Conservation (phyloP, 1,140 invertebrate genomes). For the Drosophila burlai region DNA sequence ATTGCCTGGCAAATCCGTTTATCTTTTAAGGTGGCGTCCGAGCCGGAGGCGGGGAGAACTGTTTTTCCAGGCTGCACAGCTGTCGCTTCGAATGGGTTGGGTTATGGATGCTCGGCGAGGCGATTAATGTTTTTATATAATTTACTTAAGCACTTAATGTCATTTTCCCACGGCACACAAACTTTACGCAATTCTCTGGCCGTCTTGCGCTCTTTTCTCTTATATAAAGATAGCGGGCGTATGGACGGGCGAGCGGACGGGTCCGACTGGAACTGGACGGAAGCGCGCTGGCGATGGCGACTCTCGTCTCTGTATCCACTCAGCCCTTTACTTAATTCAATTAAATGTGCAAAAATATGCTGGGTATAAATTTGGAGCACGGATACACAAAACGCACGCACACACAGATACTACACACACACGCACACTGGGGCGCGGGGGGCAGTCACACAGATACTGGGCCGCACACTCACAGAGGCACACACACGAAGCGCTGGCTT, state of each 20-base stretch:
- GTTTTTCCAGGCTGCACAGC: constrained; percentile 27
- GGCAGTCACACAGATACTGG: constrained; percentile 32
- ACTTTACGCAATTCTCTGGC: constrained; percentile 72
- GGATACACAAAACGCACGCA: constrained; percentile 72
- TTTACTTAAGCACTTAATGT: constrained; percentile 77
- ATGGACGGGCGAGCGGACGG: constrained; percentile 1
- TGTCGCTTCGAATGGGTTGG: constrained; percentile 28
- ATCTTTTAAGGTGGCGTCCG: constrained; percentile 7
- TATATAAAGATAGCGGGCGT: constrained; percentile 55
- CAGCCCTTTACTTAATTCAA: constrained; percentile 70
- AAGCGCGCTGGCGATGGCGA: constrained; percentile 39
- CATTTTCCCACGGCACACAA: constrained; percentile 53
- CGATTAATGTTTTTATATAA: constrained; percentile 76
- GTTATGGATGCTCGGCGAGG: constrained; percentile 49
- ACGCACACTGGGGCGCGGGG: constrained; percentile 10
- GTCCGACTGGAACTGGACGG: constrained; percentile 13
- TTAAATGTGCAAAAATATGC: constrained; percentile 65
- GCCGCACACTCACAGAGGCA: constrained; percentile 28
- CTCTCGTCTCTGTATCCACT: constrained; percentile 30
- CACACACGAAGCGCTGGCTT: constrained; percentile 43
- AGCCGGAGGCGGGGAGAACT: background rate
- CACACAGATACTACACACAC: constrained; percentile 48
- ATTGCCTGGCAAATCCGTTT: constrained; percentile 44
- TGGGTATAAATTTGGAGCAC: constrained; percentile 67
- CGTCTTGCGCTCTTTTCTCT: constrained; percentile 48